Evolutionary conservation across 2,888 invertebrate genomes (phyloP), one percentile per base, ranked within the genome.

Genomic region (Drosophila prostipennis): DNA sequence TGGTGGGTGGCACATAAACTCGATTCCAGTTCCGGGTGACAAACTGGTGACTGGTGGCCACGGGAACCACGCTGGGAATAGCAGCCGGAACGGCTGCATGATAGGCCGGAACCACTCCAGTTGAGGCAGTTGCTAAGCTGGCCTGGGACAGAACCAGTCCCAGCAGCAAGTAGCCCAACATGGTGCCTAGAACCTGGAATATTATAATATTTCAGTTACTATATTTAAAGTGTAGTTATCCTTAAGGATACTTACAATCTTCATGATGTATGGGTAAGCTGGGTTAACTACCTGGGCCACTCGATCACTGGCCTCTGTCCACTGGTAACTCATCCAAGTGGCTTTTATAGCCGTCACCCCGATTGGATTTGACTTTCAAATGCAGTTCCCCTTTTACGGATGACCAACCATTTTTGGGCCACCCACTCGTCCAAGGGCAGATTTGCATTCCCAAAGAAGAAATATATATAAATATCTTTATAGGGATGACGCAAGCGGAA

Each of bases 11-110:
- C 48, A 88, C 83, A 65, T 85, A 80, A 26, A 79, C 74, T 26
- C 90, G 89, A 79, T 91, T 89, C 60, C 88, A 88, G 70, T 89
- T 87, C 6, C 89, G 89, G 2, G 89, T 72, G n/a, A 91, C 79
- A 45, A 90, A 89, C 60, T 91, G 91, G 72, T 89, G 83, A 37
- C 91, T 90, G 6, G 76, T 42, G 11, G 88, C 77, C 13, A 90
- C 77, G 0, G 89, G 89, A n/a, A 90, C 74, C 56, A 90, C 75
- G 39, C 76, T 57, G 2, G 83, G 74, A n/a, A 59, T 19, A 11
- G 42, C 34, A 14, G 54, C 32, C 0, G 57, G 52, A 32, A 52
- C 39, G 8, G 29, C 14, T 1, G 55, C 19, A 7, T 45, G 55
- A 10, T 42, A 10, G 1, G 42, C 5, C 1, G 74, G 48, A 6